Base-by-base conservation (phyloP, 2,797 vertebrate genomes). In the Urophycis tenuis region DNA sequence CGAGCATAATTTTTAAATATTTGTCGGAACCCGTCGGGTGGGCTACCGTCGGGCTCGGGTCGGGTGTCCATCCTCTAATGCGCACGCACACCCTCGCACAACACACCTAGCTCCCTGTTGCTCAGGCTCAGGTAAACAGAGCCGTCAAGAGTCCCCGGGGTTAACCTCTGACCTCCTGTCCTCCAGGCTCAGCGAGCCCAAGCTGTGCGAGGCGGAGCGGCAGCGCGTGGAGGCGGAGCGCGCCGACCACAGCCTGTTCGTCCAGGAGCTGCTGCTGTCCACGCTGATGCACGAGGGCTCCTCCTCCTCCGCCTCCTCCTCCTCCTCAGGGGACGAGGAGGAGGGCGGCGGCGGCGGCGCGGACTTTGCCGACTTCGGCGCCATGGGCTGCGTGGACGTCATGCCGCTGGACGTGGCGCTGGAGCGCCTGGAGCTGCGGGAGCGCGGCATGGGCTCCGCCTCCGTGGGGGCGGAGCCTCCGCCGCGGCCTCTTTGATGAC, bases 361-460 rank as follows among this genome's bases (percentile, higher is more conserved):
- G 85, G 96, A 97, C 90, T 95, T 99, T 92, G 96, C 94, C 69
- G 96, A 96, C 95, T 99, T 99, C 89, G 96, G 96, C 86, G 96
- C 97, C 94, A 99, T 98, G 96, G 97, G 97, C 93, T 99, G 96
- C 91, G 97, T 99, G 95, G 97, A 99, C 94, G 96, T 99, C 95
- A 99, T 98, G 96, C 96, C 97, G 95, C 94, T 99, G 95, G 97
- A 99, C 91, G 96, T 98, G 95, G 97, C 97, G 90, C 91, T 99
- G 96, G 97, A 99, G 94, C 98, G 95, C 91, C 96, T 99, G 91
- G 97, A 98, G 94, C 95, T 99, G 88, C 93, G 95, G 93, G 96
- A 98, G 95, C 93, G 92, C 93, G 94, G 92, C 60, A 5, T 67
- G 8, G 2, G 60, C 60, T 29, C 60, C 60, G 10, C 60, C 95